Evolutionary conservation across 2,797 vertebrate species (phyloP), one percentile per base, ranked within the genome.

Genomic region (Sebastes goodei): DNA sequence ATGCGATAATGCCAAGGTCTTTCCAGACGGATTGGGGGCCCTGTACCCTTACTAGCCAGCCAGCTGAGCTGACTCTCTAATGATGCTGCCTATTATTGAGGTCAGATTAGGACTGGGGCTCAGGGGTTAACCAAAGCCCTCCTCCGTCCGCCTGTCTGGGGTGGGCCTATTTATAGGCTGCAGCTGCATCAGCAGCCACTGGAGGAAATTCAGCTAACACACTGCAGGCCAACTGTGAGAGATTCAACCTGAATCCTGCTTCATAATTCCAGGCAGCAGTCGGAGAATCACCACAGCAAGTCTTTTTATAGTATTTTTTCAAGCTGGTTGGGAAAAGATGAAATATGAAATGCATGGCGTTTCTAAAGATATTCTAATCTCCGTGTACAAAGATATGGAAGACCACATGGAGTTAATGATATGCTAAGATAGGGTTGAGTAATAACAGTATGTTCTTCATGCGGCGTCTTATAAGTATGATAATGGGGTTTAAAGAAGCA

Each of bases 151-250:
- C 82, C 87, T 84, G 89, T 92, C 89, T 89, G 89, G 89, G 86
- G 56, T 71, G 74, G 80, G 64, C 69, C 93, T 95, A 94, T 95
- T 95, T 94, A 92, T 95, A 94, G 92, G 83, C 86, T 87, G 86
- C 89, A 93, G 91, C 93, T 92, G 91, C 90, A 93, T 89, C 87
- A 85, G 85, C 89, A 90, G 86, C 88, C 88, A 89, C 88, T 85
- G 86, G 88, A 86, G 89, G 82, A 89, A 87, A 91, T 89, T 83
- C 86, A 79, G 83, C 75, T 80, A 78, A 85, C 82, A 87, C 80
- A 89, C 84, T 73, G 86, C 85, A 78, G 80, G 88, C 87, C 84
- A 81, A 86, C 78, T 85, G 85, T 77, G 88, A 89, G 80, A 78
- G 78, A 91, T 89, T 86, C 84, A 88, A 90, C 85, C 81, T 92